A percentile compares a stretch with the other conserved stretches of the same genome.
Conservation (phyloP, 2,797 vertebrate genomes). For the Xenentodon cancila region DNA sequence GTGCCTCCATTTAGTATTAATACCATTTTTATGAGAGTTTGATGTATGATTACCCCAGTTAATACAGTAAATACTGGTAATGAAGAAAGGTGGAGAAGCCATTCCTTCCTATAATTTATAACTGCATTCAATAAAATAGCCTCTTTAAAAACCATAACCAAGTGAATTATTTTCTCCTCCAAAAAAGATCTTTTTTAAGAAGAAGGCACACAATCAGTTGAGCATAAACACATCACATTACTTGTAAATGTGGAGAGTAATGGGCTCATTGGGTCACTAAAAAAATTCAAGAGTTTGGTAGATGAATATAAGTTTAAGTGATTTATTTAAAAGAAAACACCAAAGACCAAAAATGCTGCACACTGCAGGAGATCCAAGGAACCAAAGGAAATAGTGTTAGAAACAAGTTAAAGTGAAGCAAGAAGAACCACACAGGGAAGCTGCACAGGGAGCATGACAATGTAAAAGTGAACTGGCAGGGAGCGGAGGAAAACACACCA, state of each 20-base stretch:
- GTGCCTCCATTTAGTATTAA: slow-evolving; percentile 20
- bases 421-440: no score
- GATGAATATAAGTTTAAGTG: no score
- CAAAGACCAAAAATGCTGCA: no score
- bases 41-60: slow-evolving; percentile 8
- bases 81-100: background rate
- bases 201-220: background rate
- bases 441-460: no score
- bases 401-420: no score
- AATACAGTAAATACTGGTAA: background rate
- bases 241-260: background rate
- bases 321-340: no score
- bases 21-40: slow-evolving; percentile 14
- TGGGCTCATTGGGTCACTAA: no score
- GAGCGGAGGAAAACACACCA: no score
- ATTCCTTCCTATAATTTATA: background rate
- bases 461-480: no score
- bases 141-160: background rate
- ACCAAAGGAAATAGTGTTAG: no score
- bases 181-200: background rate
- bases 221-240: background rate
- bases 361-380: no score
- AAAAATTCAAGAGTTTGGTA: no score
- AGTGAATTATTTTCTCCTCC: background rate
- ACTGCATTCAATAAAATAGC: background rate